Evolutionary conservation across 2,113 vertebrate species (phyloP).

Genomic region (Ictalurus furcatus): DNA sequence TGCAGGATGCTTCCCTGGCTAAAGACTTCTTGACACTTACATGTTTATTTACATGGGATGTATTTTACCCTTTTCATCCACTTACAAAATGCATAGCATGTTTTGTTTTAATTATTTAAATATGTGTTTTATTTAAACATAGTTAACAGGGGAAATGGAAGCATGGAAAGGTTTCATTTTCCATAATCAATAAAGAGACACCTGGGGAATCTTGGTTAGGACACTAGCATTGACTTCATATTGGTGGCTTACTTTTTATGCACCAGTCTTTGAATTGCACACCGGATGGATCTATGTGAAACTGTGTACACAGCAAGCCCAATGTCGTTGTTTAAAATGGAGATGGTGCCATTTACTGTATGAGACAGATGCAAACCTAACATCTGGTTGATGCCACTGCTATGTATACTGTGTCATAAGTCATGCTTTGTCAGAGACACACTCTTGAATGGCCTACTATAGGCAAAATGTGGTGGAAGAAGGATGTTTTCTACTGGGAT

Average conservation of each 20-base stretch:
- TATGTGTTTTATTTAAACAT: neutral
- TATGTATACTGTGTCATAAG: constrained; percentile 56
- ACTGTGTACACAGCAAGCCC: constrained; percentile 59
- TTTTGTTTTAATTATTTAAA: neutral
- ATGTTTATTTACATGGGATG: constrained; percentile 1
- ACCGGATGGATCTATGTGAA: constrained; percentile 51
- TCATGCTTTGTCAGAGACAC: constrained; percentile 53
- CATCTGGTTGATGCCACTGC: constrained; percentile 66
- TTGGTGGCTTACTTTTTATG: constrained; percentile 53
- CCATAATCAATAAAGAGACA: constrained; percentile 54
- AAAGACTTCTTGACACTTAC: constrained; percentile 9
- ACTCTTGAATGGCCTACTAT: constrained; percentile 17
- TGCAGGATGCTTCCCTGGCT: constrained; percentile 31
- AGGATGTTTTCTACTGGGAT: neutral
- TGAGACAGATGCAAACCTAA: constrained; percentile 63
- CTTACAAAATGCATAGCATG: constrained; percentile 5
- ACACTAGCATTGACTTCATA: constrained; percentile 52
- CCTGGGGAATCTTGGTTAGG: constrained; percentile 39
- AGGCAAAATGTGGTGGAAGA: neutral
- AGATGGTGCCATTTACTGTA: constrained; percentile 55
- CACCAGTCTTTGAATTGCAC: constrained; percentile 57
- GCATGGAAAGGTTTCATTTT: constrained; percentile 31
- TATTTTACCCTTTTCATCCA: neutral
- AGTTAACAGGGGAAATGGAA: constrained; percentile 23
- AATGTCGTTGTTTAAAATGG: constrained; percentile 66